Evolutionary conservation across 1,140 invertebrate species (phyloP).

Genomic region (Cherax quadricarinatus): DNA sequence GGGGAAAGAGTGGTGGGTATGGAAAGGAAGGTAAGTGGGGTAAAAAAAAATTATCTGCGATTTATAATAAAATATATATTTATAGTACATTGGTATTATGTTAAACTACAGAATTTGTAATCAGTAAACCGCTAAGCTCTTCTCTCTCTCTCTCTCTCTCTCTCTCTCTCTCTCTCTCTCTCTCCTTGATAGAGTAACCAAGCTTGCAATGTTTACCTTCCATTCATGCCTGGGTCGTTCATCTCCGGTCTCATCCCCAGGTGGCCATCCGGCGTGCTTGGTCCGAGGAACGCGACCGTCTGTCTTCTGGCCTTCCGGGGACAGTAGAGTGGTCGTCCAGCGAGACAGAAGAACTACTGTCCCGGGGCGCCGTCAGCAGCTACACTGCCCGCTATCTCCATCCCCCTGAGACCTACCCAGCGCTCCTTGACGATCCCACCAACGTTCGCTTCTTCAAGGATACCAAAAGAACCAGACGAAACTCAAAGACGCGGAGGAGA

Average conservation of each 20-base stretch:
- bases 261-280: constrained; percentile 92
- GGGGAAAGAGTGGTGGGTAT: neutral
- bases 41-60: neutral
- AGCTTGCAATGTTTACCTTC: neutral
- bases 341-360: constrained; percentile 92
- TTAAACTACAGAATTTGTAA: too few relatives aligned
- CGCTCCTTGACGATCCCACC: constrained; percentile 95
- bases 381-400: constrained; percentile 95
- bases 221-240: too few relatives aligned
- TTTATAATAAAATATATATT: too few relatives aligned
- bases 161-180: neutral
- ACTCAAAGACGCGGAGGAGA: constrained; percentile 61
- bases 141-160: constrained; percentile 3
- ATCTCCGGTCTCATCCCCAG: constrained; percentile 14
- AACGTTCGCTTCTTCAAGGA: constrained; percentile 94
- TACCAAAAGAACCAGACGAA: constrained; percentile 61
- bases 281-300: constrained; percentile 89
- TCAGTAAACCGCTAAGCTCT: too few relatives aligned
- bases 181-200: too few relatives aligned
- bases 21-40: neutral
- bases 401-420: constrained; percentile 91
- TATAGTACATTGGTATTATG: too few relatives aligned
- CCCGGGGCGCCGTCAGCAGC: constrained; percentile 86
- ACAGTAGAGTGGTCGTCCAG: constrained; percentile 81
- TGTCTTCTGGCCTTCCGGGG: constrained; percentile 85